Base-by-base conservation (phyloP, 2,113 vertebrate genomes). In the Sturnira hondurensis region DNA sequence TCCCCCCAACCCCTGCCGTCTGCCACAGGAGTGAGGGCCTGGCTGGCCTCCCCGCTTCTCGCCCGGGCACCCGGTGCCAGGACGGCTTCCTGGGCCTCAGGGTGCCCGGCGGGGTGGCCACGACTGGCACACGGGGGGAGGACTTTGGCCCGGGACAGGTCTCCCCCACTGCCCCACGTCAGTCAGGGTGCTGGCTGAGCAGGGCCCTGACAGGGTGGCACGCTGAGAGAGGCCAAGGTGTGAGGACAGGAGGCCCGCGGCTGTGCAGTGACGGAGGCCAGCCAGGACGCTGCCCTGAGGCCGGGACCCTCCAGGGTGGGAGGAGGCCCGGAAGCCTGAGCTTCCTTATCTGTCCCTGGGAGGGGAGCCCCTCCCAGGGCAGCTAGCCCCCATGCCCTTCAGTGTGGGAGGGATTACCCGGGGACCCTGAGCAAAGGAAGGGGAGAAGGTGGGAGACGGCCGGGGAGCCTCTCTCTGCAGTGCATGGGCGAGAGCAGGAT, bases 1-100 rank as follows among this genome's bases (percentile, higher is more conserved):
- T 43, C 10, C 41, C 67, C n/a, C 10, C 61, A 61, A 13, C 63
- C 0, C 0, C 20, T 50, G 77, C 58, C 11, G 2, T 36, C 41
- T 24, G 47, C 5, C 58, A 26, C 24, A 12, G 26, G 58, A 11
- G 58, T 28, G 24, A 61, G 58, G 7, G 58, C 56, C 58, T 28
- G 58, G 24, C 58, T 12, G 26, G 58, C 24, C 28, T 24, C 38
- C 7, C 94, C 31, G 33, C 20, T 15, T 19, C 1, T 0, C 0
- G 0, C 33, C 0, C 0, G 9, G 5, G 14, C 22, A 52, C 73
- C 76, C 19, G 0, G 14, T 33, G 38, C 43, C 10, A 0, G 2
- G 19, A 20, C 28, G 4, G 5, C 65, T 47, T 38, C 54, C 81
- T 52, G 41, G 50, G 68, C 0, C 0, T 58, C 38, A 41, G 13